These are phyloP conservation scores for Poeciliopsis paucimaculata DNA, from an alignment of 2,797 vertebrate species.

Conservation along the genomic window DNA sequence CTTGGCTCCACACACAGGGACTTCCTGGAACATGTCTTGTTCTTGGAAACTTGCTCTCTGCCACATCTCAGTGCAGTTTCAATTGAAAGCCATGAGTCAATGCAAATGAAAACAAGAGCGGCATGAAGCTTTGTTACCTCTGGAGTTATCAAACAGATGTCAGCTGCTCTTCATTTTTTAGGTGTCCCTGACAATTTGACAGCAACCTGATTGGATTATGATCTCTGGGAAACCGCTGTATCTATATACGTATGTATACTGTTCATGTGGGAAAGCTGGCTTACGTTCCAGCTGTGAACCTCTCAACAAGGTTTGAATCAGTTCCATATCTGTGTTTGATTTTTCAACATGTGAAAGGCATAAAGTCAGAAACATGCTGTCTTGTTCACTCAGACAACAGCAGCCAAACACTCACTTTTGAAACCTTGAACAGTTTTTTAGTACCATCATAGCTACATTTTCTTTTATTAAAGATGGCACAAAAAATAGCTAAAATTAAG, in stretches of 20 bases:
- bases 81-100: conserved; percentile 32
- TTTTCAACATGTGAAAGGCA: conserved; percentile 23
- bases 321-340: conserved; percentile 37
- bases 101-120: conserved; percentile 12
- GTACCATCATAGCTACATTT: not conserved
- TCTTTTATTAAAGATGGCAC: not conserved
- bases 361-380: conserved; percentile 20
- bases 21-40: conserved; percentile 62
- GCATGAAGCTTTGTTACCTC: conserved; percentile 4
- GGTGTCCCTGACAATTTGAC: conserved; percentile 33
- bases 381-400: conserved; percentile 14
- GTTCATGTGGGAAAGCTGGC: conserved; percentile 58
- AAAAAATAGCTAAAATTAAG: not conserved
- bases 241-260: not conserved
- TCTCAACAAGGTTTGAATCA: conserved; percentile 32
- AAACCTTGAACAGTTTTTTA: not conserved
- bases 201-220: conserved; percentile 23
- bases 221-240: conserved; percentile 1
- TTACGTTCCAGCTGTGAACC: conserved; percentile 34
- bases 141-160: conserved; percentile 16
- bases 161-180: conserved; percentile 21
- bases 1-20: conserved; percentile 67
- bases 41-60: conserved; percentile 43
- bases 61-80: conserved; percentile 34
- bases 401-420: not conserved